phyloP scores from a whole-genome alignment of 2,888 invertebrate genomes.

The Schizaphis graminum region DNA sequence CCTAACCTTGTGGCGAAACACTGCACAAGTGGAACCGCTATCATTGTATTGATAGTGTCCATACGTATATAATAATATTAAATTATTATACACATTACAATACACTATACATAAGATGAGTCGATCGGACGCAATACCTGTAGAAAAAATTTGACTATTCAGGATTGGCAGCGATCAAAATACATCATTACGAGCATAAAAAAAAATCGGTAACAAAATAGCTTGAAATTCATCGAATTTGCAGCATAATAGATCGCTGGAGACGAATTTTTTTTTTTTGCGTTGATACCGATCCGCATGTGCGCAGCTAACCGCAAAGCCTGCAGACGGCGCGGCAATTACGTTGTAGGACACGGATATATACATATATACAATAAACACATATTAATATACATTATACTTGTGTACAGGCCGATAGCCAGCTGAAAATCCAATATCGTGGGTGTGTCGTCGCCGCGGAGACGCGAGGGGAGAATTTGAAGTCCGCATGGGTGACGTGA shows the following conservation, averaged over 20 bases:
- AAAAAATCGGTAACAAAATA: conserved; percentile 4
- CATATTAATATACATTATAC: not conserved
- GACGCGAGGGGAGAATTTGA: conserved; percentile 6
- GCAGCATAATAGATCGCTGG: not conserved
- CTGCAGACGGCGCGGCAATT: not conserved
- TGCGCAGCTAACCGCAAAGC: not conserved
- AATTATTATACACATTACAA: not conserved
- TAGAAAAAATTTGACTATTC: not conserved
- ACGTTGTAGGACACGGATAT: not conserved
- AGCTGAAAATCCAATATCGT: not conserved
- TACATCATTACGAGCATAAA: not conserved
- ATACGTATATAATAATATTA: not conserved
- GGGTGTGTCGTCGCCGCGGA: not conserved
- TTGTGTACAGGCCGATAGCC: not conserved
- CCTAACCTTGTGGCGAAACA: conserved; percentile 1
- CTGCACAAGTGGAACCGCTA: not conserved
- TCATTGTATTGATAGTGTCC: not conserved
- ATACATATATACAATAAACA: not conserved
- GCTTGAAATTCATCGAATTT: not conserved
- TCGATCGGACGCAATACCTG: not conserved
- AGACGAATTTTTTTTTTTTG: not conserved
- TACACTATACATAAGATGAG: not conserved
- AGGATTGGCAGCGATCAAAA: not conserved
- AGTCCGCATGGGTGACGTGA: conserved; percentile 8
- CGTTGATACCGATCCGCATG: not conserved